Percentiles rank a stretch among this genome's conserved stretches.
phyloP scores from a whole-genome alignment of 2,888 invertebrate genomes.

The Apocheima hispidaria region DNA sequence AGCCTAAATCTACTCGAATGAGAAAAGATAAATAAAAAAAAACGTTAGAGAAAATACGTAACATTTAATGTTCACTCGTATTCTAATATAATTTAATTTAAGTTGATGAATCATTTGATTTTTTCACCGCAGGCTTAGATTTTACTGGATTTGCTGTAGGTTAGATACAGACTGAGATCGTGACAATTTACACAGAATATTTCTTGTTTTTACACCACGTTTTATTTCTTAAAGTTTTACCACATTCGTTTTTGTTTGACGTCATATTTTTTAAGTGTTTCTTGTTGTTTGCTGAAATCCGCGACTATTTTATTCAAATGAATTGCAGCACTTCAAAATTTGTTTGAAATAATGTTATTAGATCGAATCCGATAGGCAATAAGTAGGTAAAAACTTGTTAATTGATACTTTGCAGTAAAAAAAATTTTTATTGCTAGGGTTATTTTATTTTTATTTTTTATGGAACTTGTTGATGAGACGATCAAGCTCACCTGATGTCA shows the following conservation, averaged over 20 bases:
- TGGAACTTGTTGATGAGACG: too few species aligned
- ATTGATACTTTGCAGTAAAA: too few species aligned
- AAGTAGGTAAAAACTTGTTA: too few species aligned
- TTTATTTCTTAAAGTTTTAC: neutral
- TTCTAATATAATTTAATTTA: neutral
- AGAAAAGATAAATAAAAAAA: too few species aligned
- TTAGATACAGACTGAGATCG: slow-evolving; percentile 9
- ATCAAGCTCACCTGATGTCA: too few species aligned
- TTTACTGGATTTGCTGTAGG: slow-evolving; percentile 8
- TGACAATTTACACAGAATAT: slow-evolving; percentile 10
- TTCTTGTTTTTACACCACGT: slow-evolving; percentile 3
- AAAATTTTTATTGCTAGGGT: too few species aligned
- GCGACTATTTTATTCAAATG: neutral
- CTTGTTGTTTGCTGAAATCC: neutral
- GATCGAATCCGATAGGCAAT: too few species aligned
- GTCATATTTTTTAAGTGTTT: neutral
- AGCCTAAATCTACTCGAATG: too few species aligned
- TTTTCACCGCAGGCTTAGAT: neutral
- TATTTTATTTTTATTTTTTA: too few species aligned
- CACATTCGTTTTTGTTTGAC: neutral
- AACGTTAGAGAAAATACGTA: neutral
- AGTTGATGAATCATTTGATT: slow-evolving; percentile 3
- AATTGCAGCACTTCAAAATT: neutral
- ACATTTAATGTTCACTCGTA: neutral
- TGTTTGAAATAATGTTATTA: too few species aligned